Conservation (phyloP, 2,113 vertebrate species). For the Antigone vipio region DNA sequence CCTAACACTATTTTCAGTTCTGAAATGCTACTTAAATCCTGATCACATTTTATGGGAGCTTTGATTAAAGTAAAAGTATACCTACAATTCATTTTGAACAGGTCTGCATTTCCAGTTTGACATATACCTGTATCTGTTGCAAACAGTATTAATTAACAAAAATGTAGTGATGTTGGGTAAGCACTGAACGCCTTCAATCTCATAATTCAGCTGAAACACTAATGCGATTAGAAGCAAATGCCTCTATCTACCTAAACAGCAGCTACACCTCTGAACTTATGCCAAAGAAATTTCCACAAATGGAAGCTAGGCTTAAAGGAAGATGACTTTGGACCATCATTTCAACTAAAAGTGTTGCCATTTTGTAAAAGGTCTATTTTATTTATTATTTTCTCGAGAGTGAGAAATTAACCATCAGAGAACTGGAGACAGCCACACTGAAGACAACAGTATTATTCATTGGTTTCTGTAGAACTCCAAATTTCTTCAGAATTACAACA, state of each 20-base stretch:
- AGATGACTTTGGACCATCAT: background rate
- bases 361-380: background rate
- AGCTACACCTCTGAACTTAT: slow-evolving; percentile 19
- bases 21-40: background rate
- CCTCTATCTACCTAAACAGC: slow-evolving; percentile 46
- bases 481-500: background rate
- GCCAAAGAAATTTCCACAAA: background rate
- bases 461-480: background rate
- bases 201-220: slow-evolving; percentile 34
- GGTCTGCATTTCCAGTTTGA: background rate
- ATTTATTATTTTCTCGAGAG: background rate
- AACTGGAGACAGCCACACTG: background rate
- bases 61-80: background rate
- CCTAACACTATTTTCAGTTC: background rate
- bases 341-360: background rate
- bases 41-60: background rate
- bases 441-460: background rate
- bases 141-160: slow-evolving; percentile 6
- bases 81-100: background rate
- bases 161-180: background rate
- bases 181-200: background rate
- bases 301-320: background rate
- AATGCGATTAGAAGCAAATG: slow-evolving; percentile 49
- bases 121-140: background rate
- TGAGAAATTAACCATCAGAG: background rate